A percentile compares a stretch with the other conserved stretches of the same genome.
phyloP scores from a whole-genome alignment of 2,797 vertebrate species.

The Eleutherodactylus coqui region DNA sequence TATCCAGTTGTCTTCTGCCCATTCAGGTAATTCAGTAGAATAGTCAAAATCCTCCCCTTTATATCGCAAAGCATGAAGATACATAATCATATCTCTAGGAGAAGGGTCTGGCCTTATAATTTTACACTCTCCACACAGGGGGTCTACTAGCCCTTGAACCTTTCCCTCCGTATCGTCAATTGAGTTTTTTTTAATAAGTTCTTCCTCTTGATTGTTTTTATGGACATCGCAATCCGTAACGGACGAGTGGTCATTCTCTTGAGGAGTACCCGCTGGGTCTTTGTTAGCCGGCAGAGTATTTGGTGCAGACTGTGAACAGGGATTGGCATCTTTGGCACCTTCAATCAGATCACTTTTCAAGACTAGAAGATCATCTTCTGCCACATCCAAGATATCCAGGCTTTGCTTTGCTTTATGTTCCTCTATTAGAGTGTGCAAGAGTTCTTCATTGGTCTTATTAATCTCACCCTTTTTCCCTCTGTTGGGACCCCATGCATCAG shows the following conservation, averaged over 20 bases:
- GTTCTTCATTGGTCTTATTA: slow-evolving; percentile 84
- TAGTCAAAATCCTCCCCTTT: slow-evolving; percentile 95
- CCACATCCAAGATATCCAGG: slow-evolving; percentile 80
- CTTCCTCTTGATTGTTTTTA: neutral
- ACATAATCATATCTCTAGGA: slow-evolving; percentile 93
- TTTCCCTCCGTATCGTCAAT: neutral
- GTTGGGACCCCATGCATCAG: slow-evolving; percentile 88
- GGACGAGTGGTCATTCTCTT: slow-evolving; percentile 2
- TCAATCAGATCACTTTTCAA: slow-evolving; percentile 33
- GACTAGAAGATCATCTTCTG: slow-evolving; percentile 69
- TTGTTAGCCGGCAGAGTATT: slow-evolving; percentile 5
- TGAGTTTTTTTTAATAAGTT: neutral
- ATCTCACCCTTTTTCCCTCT: slow-evolving; percentile 85
- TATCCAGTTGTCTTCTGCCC: slow-evolving; percentile 92
- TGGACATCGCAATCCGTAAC: fast-evolving
- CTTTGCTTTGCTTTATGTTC: slow-evolving; percentile 88
- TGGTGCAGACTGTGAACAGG: neutral
- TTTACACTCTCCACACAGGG: slow-evolving; percentile 89
- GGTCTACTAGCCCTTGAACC: slow-evolving; percentile 73
- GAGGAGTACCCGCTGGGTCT: neutral
- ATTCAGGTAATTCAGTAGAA: slow-evolving; percentile 84
- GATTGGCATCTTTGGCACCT: neutral
- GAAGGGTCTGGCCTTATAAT: slow-evolving; percentile 84
- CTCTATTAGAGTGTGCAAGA: slow-evolving; percentile 85
- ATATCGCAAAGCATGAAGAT: slow-evolving; percentile 91